Percentiles rank a stretch among this genome's conserved stretches.
Evolutionary conservation across 2,888 invertebrate species (phyloP).

Genomic region (Halocaridina rubra): DNA sequence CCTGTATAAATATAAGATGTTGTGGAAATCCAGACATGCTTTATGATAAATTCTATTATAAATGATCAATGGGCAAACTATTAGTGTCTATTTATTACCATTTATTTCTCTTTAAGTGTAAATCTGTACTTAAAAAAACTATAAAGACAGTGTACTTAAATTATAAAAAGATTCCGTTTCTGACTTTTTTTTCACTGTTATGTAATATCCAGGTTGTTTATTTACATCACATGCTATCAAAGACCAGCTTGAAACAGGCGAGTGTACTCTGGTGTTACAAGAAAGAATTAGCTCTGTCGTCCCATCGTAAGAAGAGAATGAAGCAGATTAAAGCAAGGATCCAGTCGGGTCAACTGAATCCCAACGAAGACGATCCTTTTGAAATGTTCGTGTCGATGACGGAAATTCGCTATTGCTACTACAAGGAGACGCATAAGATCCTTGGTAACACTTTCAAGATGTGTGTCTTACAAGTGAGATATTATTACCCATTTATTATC

Average conservation of each 20-base stretch:
- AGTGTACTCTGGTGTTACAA: constrained; percentile 99
- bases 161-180: neutral
- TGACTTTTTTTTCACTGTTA: too few species aligned
- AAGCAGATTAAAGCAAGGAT: constrained; percentile 85
- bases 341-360: constrained; percentile 83
- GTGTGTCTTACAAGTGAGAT: constrained; percentile 89
- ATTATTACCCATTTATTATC: too few species aligned
- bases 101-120: constrained; percentile 5
- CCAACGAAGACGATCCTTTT: constrained; percentile 96
- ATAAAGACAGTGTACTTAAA: constrained; percentile 12
- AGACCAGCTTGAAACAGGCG: constrained; percentile 92
- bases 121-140: too few species aligned
- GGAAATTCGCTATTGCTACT: constrained; percentile 96
- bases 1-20: too few species aligned
- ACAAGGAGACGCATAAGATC: constrained; percentile 96
- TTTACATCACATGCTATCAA: constrained; percentile 96
- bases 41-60: constrained; percentile 78
- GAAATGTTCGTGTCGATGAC: constrained; percentile 97
- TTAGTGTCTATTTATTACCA: neutral
- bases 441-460: constrained; percentile 97
- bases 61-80: neutral
- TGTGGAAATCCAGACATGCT: constrained; percentile 94
- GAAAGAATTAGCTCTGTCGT: constrained; percentile 90
- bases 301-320: constrained; percentile 84
- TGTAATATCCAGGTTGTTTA: constrained; percentile 81